Evolutionary conservation across 35 echinoderm and acorn worm species (phyloP), one percentile per base, ranked within the genome.

Genomic region (Stichopus chloronotus): DNA sequence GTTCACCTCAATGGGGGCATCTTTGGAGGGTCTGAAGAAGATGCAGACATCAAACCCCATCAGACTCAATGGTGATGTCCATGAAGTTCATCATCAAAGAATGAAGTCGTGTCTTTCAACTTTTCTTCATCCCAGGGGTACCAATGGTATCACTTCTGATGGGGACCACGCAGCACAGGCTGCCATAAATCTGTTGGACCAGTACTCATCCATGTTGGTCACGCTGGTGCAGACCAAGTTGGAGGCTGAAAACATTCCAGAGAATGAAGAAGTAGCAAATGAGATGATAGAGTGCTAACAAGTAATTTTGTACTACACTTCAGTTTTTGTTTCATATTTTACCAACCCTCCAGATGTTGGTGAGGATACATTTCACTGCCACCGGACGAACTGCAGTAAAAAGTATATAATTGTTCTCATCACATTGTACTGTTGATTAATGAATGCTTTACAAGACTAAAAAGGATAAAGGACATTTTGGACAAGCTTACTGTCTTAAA

Each of bases 81-180:
- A 5, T 6, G 59, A 65, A 13, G n/a, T 71, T 23, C 21, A 43
- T n/a, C 59, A 52, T 55, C 17, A 65, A 71, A 21, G 24, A 21
- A 63, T 89, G 57, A 58, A 79, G 72, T 55, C 69, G 3, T 78
- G 90, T 91, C 76, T 91, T 91, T 91, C 90, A 20, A 24, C 69
- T 8, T 58, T 91, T 5, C 55, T 91, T 8, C 69, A 91, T n/a
- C 90, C 72, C 16, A 22, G 68, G 58, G 90, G 76, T 5, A 88
- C 57, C 86, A 88, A 55, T 16, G 80, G 80, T 85, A 89, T 61
- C 0, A 71, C 59, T 0, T 21, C 7, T 14, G 87, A 30, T 55
- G 87, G 53, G 8, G 90, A 91, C 53, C 13, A 24, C 2, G 65
- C 90, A 9, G 90, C 90, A 8, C 12, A 20, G 65, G 90, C 90